A percentile compares a stretch with the other conserved stretches of the same genome.
phyloP scores from a whole-genome alignment of 2,797 vertebrate genomes.

The Sardinella longiceps region DNA sequence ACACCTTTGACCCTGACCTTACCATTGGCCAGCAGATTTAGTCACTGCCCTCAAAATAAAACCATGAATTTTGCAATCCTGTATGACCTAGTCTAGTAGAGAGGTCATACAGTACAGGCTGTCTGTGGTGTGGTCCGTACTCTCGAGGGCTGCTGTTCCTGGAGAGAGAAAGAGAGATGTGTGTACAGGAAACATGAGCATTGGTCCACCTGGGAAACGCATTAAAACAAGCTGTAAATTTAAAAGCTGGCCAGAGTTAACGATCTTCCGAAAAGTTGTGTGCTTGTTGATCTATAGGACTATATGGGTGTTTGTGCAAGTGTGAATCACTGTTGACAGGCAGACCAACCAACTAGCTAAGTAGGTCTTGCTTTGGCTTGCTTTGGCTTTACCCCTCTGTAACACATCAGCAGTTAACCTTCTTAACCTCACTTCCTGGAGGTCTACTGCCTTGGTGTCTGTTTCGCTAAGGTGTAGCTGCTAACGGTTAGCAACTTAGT shows the following conservation, averaged over 20 bases:
- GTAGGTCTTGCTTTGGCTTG: neutral
- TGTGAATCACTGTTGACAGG: neutral
- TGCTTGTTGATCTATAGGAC: neutral
- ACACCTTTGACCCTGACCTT: neutral
- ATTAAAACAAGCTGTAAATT: neutral
- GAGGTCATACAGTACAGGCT: neutral
- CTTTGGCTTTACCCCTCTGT: neutral
- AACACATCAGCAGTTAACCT: neutral
- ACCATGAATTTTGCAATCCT: neutral
- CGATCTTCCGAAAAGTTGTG: neutral
- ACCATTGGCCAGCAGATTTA: neutral
- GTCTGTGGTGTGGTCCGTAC: neutral
- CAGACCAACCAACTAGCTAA: neutral
- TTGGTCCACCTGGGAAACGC: neutral
- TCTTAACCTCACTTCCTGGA: neutral
- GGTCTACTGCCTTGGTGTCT: too few relatives aligned
- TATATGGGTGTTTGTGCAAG: neutral
- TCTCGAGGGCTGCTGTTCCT: slow-evolving; percentile 7
- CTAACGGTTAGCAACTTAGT: too few relatives aligned
- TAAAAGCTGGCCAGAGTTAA: neutral
- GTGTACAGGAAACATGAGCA: neutral
- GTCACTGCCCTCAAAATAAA: neutral
- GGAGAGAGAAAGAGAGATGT: neutral
- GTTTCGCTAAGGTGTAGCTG: too few relatives aligned
- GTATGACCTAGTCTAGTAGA: neutral